Base-by-base conservation (phyloP, 2,888 invertebrate species). In the Ectemnius lituratus region DNA sequence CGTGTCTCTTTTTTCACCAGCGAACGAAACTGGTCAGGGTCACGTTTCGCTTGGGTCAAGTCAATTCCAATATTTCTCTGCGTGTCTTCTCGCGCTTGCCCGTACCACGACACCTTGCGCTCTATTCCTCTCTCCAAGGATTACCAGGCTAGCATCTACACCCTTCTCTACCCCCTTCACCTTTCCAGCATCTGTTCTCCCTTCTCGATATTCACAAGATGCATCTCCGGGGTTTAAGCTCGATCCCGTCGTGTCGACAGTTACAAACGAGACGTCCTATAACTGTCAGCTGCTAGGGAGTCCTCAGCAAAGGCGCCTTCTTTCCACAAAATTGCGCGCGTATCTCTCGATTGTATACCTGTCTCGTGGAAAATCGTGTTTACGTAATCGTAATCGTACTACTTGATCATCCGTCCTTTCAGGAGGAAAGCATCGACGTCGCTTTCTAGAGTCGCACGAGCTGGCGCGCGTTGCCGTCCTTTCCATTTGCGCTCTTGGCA, bases 241-340 rank as follows among this genome's bases (percentile, higher is more conserved):
- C 81, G 75, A 84, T 77, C 79, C 75, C 74, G 81, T 81, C 83
- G 79, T 28, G 84, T 62, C 79, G 84, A 84, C 83, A 84, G 84
- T 81, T 83, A 84, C 83, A 84, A 84, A 84, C 84, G 84, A 83
- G 84, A 79, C 81, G 82, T 84, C 84, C 77, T 84, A 81, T 81
- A 81, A 79, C 83, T 81, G 84, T 84, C 84, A 83, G 70, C 72
- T 66, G 61, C 67, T 58, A 58, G 68, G 77, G 67, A 74, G 75
- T 67, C 73, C 56, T 49, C 59, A 45, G 66, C 59, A 60, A 64
- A 46, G 63, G 64, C 59, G 61, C 16, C 56, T 56, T 61, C 73
- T 78, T 68, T 65, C 69, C 62, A 60, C 69, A 72, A 69, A 70
- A 80, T 80, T 77, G 68, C 70, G 64, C 72, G 60, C 61, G 70